Evolutionary conservation across 2,888 invertebrate genomes (phyloP).

Genomic region (Trichopoda pennipes): DNA sequence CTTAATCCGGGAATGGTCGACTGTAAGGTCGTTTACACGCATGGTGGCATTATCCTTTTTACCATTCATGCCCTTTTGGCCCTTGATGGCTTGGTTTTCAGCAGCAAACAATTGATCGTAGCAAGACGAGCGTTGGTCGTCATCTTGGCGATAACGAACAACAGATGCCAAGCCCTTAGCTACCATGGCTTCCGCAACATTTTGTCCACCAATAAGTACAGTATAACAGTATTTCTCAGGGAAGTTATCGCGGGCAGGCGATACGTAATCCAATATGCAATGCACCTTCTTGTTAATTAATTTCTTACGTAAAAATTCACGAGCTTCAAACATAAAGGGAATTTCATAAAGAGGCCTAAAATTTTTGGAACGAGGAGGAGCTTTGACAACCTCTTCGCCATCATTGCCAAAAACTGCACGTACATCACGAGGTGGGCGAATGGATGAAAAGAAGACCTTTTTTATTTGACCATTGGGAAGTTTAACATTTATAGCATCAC

Average conservation of each 20-base stretch:
- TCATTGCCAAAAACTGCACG: slow-evolving; percentile 85
- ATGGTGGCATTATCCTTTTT: slow-evolving; percentile 93
- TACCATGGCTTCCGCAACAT: slow-evolving; percentile 96
- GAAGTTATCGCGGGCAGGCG: slow-evolving; percentile 95
- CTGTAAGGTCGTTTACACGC: slow-evolving; percentile 93
- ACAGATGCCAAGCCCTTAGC: slow-evolving; percentile 95
- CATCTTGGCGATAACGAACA: slow-evolving; percentile 95
- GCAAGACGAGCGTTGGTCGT: slow-evolving; percentile 95
- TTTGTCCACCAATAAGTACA: slow-evolving; percentile 90
- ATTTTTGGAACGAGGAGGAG: slow-evolving; percentile 86
- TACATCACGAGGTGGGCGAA: slow-evolving; percentile 93
- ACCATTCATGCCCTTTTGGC: slow-evolving; percentile 87
- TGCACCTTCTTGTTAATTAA: slow-evolving; percentile 96
- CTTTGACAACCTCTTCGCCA: slow-evolving; percentile 84
- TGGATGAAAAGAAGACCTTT: slow-evolving; percentile 97
- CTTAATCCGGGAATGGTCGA: slow-evolving; percentile 85
- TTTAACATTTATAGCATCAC: slow-evolving; percentile 95
- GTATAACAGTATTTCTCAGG: slow-evolving; percentile 98
- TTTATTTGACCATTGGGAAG: slow-evolving; percentile 88
- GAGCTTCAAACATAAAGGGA: slow-evolving; percentile 99
- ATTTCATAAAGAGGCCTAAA: slow-evolving; percentile 97
- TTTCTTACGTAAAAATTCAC: slow-evolving; percentile 97
- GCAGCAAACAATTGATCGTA: slow-evolving; percentile 96
- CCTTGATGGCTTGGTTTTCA: slow-evolving; percentile 95
- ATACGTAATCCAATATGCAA: slow-evolving; percentile 96